Conservation (phyloP, 2,113 vertebrate species). For the Campylomormyrus tamandua region DNA sequence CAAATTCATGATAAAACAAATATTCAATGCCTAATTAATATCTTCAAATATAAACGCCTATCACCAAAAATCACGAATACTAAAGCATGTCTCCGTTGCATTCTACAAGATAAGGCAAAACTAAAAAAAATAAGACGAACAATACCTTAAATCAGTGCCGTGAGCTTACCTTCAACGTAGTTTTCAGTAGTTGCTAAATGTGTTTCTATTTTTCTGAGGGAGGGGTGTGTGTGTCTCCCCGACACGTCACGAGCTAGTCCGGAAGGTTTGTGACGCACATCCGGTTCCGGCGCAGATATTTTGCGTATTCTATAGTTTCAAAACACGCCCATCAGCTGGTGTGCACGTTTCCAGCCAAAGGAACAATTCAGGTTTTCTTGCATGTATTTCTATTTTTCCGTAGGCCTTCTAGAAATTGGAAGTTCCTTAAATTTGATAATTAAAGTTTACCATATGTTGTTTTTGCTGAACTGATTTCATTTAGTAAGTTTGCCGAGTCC, state of each 20-base stretch:
- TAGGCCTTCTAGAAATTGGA: not conserved
- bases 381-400: not conserved
- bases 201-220: not conserved
- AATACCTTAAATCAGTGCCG: not conserved
- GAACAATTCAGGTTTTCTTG: not conserved
- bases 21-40: not conserved
- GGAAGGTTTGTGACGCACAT: not conserved
- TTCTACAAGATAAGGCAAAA: not conserved
- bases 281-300: not conserved
- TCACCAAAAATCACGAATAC: not conserved
- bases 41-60: not conserved
- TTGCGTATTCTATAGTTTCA: not conserved
- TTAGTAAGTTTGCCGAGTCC: not conserved
- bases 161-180: not conserved
- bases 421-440: not conserved
- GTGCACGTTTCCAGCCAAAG: not conserved
- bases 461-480: not conserved
- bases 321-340: not conserved
- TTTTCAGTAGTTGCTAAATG: not conserved
- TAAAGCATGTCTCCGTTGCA: not conserved
- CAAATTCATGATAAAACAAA: not conserved
- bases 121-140: not conserved
- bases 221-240: not conserved
- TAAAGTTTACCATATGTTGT: not conserved
- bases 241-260: not conserved